Percentiles rank a stretch among this genome's conserved stretches.
phyloP scores from a whole-genome alignment of 2,113 vertebrate genomes.

The Dasyornis broadbenti region DNA sequence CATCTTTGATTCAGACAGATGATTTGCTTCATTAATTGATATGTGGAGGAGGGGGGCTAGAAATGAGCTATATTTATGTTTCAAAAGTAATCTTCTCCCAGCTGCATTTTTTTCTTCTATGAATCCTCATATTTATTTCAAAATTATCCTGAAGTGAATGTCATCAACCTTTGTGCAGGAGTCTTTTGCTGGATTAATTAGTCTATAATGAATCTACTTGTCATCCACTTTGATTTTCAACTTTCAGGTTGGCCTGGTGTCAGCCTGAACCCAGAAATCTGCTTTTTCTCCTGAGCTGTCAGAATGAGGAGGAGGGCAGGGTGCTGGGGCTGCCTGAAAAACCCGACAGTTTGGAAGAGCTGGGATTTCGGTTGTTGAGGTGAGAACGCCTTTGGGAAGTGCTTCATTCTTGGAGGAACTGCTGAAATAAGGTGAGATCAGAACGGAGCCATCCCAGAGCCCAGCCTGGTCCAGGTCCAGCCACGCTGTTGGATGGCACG shows the following conservation, averaged over 20 bases:
- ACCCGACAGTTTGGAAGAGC: background rate
- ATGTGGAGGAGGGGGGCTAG: constrained; percentile 46
- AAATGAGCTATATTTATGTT: constrained; percentile 42
- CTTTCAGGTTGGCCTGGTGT: background rate
- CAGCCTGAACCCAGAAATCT: background rate
- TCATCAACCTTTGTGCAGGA: constrained; percentile 43
- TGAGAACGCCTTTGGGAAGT: background rate
- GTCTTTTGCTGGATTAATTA: constrained; percentile 37
- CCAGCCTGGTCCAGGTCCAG: background rate
- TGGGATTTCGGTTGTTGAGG: background rate
- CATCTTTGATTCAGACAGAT: constrained; percentile 63
- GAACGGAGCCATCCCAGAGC: background rate
- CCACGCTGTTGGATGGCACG: rapidly evolving
- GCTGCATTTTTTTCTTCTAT: background rate
- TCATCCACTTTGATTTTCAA: background rate
- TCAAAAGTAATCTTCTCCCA: constrained; percentile 1
- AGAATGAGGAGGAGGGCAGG: background rate
- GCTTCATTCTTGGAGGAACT: background rate
- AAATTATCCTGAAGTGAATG: constrained; percentile 38
- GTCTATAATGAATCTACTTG: constrained; percentile 7
- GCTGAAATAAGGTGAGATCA: background rate
- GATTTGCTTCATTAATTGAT: constrained; percentile 59
- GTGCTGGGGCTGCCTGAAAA: background rate
- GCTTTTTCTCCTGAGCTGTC: background rate
- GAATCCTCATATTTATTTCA: constrained; percentile 33